Evolutionary conservation across 2,888 invertebrate species (phyloP).

Genomic region (Pinctada fucata): DNA sequence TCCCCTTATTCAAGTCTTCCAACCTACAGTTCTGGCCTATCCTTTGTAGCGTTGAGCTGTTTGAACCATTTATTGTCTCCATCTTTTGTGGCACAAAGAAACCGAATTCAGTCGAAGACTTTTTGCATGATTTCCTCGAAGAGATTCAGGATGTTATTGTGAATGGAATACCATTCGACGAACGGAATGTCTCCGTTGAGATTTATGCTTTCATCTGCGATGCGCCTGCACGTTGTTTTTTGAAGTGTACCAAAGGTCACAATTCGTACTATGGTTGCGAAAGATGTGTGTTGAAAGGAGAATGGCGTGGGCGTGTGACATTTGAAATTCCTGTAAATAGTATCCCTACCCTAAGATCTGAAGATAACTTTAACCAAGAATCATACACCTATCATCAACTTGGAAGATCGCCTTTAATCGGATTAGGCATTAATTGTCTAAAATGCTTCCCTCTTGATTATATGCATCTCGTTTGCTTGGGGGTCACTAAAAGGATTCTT

Average conservation of each 20-base stretch:
- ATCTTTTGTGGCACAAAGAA: conserved; percentile 45
- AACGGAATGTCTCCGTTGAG: conserved; percentile 1
- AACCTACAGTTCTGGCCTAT: conserved; percentile 45
- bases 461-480: conserved; percentile 68
- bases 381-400: conserved; percentile 33
- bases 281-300: conserved; percentile 50
- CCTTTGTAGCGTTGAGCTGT: conserved; percentile 28
- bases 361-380: conserved; percentile 18
- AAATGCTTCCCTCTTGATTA: conserved; percentile 45
- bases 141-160: background rate
- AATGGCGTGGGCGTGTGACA: conserved; percentile 22
- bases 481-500: conserved; percentile 64
- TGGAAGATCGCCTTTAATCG: conserved; percentile 32
- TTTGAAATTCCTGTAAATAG: conserved; percentile 11
- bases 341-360: conserved; percentile 13
- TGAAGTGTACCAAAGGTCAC: conserved; percentile 59
- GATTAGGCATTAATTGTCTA: conserved; percentile 24
- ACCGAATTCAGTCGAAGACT: conserved; percentile 43
- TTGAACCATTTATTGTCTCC: conserved; percentile 46
- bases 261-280: conserved; percentile 64
- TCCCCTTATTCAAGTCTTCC: conserved; percentile 44
- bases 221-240: conserved; percentile 63
- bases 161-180: conserved; percentile 12
- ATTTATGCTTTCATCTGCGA: conserved; percentile 61
- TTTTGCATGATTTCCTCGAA: conserved; percentile 43